Evolutionary conservation across 2,888 invertebrate genomes (phyloP).

Genomic region (Hydrotaea cyrtoneurina): DNA sequence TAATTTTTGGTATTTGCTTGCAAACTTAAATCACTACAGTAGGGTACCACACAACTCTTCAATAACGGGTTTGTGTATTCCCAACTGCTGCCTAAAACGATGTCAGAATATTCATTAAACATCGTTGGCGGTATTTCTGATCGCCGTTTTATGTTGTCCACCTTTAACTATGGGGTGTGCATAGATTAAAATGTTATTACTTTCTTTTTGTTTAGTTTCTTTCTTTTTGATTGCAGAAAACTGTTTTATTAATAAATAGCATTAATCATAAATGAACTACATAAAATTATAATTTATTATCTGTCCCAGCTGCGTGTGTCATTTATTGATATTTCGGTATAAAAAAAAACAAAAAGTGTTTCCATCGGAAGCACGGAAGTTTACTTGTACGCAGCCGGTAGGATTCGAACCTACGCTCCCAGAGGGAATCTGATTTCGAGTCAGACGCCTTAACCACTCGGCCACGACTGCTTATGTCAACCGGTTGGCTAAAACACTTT

Average conservation of each 20-base stretch:
- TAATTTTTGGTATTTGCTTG: not conserved
- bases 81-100: not conserved
- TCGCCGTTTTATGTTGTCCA: not conserved
- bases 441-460: constrained; percentile 82
- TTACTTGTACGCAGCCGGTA: constrained; percentile 71
- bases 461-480: constrained; percentile 78
- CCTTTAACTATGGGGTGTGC: not conserved
- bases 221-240: not conserved
- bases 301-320: too few relatives aligned
- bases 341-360: not conserved
- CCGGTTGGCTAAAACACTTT: not conserved
- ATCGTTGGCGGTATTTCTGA: not conserved
- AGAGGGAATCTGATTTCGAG: constrained; percentile 86
- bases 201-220: too few relatives aligned
- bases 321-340: not conserved
- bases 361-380: not conserved
- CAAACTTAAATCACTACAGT: not conserved
- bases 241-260: not conserved
- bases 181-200: not conserved
- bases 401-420: constrained; percentile 94
- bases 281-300: too few relatives aligned
- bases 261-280: not conserved
- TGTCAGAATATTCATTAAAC: not conserved
- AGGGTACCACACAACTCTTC: not conserved
- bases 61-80: not conserved